phyloP scores from a whole-genome alignment of 2,888 invertebrate species.

The Serrognathus titanus region DNA sequence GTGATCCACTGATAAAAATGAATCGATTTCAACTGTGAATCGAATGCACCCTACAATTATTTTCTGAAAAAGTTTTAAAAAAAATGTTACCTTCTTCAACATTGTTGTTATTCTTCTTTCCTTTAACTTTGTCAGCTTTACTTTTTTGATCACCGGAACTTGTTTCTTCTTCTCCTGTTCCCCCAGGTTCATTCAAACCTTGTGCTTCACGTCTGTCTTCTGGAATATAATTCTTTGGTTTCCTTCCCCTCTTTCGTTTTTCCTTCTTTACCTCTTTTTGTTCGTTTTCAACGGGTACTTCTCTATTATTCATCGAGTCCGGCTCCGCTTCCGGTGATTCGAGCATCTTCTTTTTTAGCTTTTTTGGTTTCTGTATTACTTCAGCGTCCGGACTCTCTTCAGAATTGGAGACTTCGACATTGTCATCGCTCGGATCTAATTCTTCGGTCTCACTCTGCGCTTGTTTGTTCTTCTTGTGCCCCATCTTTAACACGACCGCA shows the following conservation, averaged over 20 bases:
- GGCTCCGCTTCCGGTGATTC: neutral
- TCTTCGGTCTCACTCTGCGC: conserved; percentile 10
- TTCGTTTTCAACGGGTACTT: conserved; percentile 3
- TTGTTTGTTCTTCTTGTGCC: conserved; percentile 15
- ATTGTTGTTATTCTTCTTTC: conserved; percentile 12
- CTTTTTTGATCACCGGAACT: neutral
- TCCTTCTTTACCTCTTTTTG: conserved; percentile 10
- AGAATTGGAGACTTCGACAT: no score
- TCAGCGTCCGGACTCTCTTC: neutral
- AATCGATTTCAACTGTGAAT: no score
- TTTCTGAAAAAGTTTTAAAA: no score
- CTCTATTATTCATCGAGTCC: neutral
- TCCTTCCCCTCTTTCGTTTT: neutral
- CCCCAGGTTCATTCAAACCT: neutral
- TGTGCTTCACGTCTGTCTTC: neutral
- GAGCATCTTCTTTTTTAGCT: neutral
- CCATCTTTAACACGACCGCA: conserved; percentile 7
- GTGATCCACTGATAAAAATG: no score
- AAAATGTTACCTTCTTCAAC: conserved; percentile 10
- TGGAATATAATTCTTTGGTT: neutral
- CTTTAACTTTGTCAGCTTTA: conserved; percentile 5
- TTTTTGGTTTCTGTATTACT: neutral
- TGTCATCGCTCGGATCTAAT: neutral
- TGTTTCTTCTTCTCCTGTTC: neutral
- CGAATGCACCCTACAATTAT: no score